Evolutionary conservation across 2,113 vertebrate species (phyloP), one percentile per base, ranked within the genome.

Genomic region (Proteles cristata): DNA sequence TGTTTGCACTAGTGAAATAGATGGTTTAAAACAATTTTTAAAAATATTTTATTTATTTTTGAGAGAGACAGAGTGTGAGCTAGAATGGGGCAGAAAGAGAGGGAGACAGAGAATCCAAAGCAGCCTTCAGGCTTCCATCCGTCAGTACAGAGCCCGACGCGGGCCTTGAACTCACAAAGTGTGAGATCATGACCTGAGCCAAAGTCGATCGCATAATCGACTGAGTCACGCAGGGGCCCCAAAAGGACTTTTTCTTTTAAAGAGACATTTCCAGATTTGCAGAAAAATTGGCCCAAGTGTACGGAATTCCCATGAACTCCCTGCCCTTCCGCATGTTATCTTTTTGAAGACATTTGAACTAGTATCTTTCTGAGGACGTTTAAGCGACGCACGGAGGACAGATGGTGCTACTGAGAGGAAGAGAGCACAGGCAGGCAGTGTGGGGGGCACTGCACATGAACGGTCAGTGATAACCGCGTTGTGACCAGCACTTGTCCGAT

Each of bases 401-500:
- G 6, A 33, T 16, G 4, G 23, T 2, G 16, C 16, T 11, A 0
- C 5, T 11, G 12, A 2, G 1, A 1, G 17, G 45, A 11, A 17
- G 55, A 15, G 43, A 88, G 48, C 31, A 7, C 9, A 31, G 14
- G 39, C 0, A 48, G 21, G 4, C 10, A 1, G 33, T 25, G 3
- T 15, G 12, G 10, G 0, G 1, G 50, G 43, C 23, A 43, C 45
- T 26, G 23, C 4, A 16, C 2, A 11, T 0, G 23, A 11, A 12
- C 11, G 3, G 35, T 5, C 25, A 0, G 0, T 1, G 43, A 16
- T 11, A 39, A 5, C 28, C 8, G 7, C 1, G 0, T 21, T 2
- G 17, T 43, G 65, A 11, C 35, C 31, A 2, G 23, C 5, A 2
- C 50, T 25, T 0, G 1, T 26, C 33, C 3, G 77, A 11, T 9